Evolutionary conservation across 1,140 invertebrate species (phyloP), one percentile per base, ranked within the genome.

Genomic region (Lerema accius): DNA sequence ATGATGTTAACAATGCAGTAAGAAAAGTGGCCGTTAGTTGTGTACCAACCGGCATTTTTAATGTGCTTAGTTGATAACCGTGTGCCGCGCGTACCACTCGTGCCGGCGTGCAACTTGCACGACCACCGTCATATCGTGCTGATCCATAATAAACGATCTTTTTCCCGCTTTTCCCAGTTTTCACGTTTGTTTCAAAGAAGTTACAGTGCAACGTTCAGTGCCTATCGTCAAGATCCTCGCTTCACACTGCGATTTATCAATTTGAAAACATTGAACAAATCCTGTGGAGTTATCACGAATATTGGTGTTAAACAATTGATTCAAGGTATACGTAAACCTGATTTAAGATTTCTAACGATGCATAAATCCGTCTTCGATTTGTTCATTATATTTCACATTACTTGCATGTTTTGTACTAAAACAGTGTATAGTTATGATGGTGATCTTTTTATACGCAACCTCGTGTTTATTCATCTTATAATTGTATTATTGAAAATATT

Each of bases 31-130:
- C 67, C 76, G 65, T 60, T 60, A 66, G 46, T 69, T 72, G 69
- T 74, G 60, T 70, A 78, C 61, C 46, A 78, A 76, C 74, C 80
- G 71, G 76, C 73, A 71, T 81, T 83, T 84, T 83, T 82, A 82
- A 74, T 87, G 74, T 83, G 82, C 76, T 87, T 87, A 87, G 84
- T 87, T 87, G 82, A 84, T 84, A 86, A 82, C 67, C 76, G 80
- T 64, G 66, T 60, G 69, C 68, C 77, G 83, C 64, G 77, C 78
- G 78, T 69, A 69, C 48, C 76, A 73, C 82, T 67, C 73, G 84
- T 82, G 75, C 72, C 49, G 26, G 13, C 11, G 43, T 46, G 49
- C 55, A 51, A 39, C 46, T 46, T 28, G 67, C 70, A 69, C 63
- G 61, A 71, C 53, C 56, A 68, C 14, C 59, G 35, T 16, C 19